A percentile compares a stretch with the other conserved stretches of the same genome.
These are phyloP conservation scores for Acomys russatus DNA, from an alignment of 2,797 vertebrate species.

Conservation along the genomic window DNA sequence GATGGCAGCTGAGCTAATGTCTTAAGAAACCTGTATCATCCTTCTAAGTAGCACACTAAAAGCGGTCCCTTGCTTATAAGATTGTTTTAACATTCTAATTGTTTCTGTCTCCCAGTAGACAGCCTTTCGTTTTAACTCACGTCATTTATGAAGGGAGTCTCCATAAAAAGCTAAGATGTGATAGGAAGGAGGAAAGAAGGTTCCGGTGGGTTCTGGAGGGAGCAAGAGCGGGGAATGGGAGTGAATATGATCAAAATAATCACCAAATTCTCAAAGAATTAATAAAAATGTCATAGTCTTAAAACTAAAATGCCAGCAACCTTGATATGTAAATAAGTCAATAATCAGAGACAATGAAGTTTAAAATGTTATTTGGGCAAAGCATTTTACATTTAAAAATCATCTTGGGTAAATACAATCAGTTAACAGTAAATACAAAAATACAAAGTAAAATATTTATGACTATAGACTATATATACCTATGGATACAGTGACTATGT, in stretches of 20 bases:
- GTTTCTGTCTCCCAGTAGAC: not conserved
- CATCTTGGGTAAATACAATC: not conserved
- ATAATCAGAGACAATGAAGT: not conserved
- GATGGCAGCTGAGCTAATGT: too few species aligned
- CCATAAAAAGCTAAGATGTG: not conserved
- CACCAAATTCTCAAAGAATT: not conserved
- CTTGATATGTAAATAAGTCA: not conserved
- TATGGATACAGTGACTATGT: not conserved
- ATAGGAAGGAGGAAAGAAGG: not conserved
- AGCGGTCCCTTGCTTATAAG: not conserved
- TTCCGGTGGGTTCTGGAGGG: not conserved
- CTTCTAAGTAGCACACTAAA: not conserved
- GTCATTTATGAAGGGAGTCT: not conserved
- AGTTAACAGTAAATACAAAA: not conserved
- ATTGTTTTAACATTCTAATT: conserved; percentile 38
- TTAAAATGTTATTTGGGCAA: not conserved
- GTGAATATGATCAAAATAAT: not conserved
- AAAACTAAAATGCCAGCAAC: not conserved
- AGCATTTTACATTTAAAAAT: not conserved
- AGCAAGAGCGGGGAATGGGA: not conserved
- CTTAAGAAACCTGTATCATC: not conserved
- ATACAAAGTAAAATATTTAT: not conserved
- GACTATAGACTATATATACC: not conserved
- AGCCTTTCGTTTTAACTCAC: not conserved
- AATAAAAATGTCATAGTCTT: not conserved